Evolutionary conservation across 2,797 vertebrate species (phyloP).

Genomic region (Sarcoramphus papa): DNA sequence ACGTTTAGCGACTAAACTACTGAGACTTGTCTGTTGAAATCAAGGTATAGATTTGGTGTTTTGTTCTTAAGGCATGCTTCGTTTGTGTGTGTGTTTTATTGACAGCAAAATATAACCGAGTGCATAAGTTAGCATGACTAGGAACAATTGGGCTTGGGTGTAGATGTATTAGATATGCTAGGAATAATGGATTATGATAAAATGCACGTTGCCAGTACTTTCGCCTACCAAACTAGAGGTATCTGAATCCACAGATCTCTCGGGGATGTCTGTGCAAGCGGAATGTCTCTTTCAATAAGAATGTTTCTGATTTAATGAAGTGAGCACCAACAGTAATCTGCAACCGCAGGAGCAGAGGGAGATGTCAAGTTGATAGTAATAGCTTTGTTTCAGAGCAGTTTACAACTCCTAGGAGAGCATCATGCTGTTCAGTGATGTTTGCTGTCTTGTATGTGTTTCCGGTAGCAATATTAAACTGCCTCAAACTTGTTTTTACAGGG

Average conservation of each 20-base stretch:
- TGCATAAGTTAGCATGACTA: too few species aligned
- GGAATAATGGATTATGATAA: background rate
- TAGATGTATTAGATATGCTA: rapidly evolving
- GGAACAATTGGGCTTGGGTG: background rate
- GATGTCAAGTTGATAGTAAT: rapidly evolving
- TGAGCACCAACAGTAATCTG: background rate
- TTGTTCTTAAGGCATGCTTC: background rate
- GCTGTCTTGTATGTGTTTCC: background rate
- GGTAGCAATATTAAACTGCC: background rate
- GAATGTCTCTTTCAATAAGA: background rate
- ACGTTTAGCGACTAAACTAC: rapidly evolving
- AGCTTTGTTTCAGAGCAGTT: background rate
- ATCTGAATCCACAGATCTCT: rapidly evolving
- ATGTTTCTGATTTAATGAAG: background rate
- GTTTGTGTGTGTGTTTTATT: background rate
- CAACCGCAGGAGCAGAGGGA: background rate
- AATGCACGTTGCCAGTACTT: rapidly evolving
- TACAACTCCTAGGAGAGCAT: background rate
- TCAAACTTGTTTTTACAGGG: slow-evolving; percentile 38
- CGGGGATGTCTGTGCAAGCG: background rate
- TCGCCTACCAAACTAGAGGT: background rate
- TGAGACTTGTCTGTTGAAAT: background rate
- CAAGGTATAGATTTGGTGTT: background rate
- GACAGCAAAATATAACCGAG: background rate
- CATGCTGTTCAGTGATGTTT: background rate